Evolutionary conservation across 2,888 invertebrate species (phyloP).

Genomic region (Smittia aterrima): DNA sequence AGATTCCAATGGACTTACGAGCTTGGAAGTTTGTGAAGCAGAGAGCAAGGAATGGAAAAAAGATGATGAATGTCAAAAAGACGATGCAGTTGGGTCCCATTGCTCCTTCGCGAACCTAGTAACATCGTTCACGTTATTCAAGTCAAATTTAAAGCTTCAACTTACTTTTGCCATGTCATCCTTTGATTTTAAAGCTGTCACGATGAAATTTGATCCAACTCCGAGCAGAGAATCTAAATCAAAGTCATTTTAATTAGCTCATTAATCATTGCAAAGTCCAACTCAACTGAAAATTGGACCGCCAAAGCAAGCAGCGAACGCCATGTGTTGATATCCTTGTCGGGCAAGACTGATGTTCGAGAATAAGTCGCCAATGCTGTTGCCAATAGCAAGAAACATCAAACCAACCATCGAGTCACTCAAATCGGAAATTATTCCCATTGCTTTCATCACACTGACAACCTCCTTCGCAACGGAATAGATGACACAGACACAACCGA

Average conservation of each 20-base stretch:
- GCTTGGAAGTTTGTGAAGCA: constrained; percentile 55
- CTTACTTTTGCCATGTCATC: constrained; percentile 43
- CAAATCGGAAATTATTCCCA: constrained; percentile 60
- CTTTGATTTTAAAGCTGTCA: constrained; percentile 45
- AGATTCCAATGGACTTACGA: constrained; percentile 55
- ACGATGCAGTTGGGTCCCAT: constrained; percentile 53
- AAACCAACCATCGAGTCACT: constrained; percentile 62
- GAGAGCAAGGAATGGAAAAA: constrained; percentile 53
- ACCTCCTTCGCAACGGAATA: constrained; percentile 63
- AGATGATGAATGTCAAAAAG: constrained; percentile 54
- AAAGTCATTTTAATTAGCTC: not conserved
- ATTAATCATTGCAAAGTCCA: not conserved
- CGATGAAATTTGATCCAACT: constrained; percentile 53
- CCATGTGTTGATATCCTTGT: constrained; percentile 65
- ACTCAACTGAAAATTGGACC: constrained; percentile 65
- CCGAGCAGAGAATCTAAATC: constrained; percentile 52
- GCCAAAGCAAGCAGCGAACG: constrained; percentile 66
- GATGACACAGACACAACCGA: constrained; percentile 57
- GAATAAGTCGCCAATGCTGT: constrained; percentile 57
- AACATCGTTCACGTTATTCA: not conserved
- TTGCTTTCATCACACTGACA: constrained; percentile 56
- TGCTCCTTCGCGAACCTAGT: constrained; percentile 51
- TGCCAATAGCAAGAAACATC: constrained; percentile 66
- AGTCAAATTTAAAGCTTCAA: not conserved
- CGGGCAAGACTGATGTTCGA: constrained; percentile 61